Evolutionary conservation across 2,797 vertebrate species (phyloP).

Genomic region (Cyprinella venusta): DNA sequence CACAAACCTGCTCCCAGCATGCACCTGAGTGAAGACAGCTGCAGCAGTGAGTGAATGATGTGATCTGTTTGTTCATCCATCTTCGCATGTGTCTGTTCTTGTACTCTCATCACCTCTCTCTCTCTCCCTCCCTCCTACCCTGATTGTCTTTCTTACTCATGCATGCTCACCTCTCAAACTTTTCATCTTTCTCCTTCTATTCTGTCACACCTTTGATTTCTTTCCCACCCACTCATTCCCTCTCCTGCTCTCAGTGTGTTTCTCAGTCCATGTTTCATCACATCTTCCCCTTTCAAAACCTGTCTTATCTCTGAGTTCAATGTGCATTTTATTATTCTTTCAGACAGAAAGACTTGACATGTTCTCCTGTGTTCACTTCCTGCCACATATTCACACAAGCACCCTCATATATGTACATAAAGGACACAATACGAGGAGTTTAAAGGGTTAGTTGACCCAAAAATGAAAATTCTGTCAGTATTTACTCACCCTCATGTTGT

Average conservation of each 20-base stretch:
- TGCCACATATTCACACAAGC: neutral
- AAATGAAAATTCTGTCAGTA: too few species aligned
- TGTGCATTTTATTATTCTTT: neutral
- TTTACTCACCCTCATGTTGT: too few species aligned
- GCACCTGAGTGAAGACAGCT: neutral
- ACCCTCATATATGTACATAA: neutral
- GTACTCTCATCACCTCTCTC: neutral
- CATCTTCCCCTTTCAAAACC: neutral
- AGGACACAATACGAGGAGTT: neutral
- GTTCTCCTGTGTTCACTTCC: neutral
- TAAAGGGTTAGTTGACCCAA: too few species aligned
- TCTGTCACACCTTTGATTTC: neutral
- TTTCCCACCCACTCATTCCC: neutral
- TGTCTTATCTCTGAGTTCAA: neutral
- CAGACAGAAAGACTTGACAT: neutral
- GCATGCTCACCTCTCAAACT: neutral
- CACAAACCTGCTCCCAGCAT: neutral
- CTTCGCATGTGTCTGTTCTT: neutral
- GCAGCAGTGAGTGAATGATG: neutral
- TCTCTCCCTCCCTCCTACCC: neutral
- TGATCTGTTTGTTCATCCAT: slow-evolving; percentile 10
- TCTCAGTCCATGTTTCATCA: neutral
- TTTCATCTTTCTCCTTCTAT: neutral
- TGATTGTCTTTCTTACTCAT: slow-evolving; percentile 5
- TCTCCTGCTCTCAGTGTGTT: neutral